These are phyloP conservation scores for Capreolus pygargus DNA, from an alignment of 2,113 vertebrate genomes.

Conservation along the genomic window DNA sequence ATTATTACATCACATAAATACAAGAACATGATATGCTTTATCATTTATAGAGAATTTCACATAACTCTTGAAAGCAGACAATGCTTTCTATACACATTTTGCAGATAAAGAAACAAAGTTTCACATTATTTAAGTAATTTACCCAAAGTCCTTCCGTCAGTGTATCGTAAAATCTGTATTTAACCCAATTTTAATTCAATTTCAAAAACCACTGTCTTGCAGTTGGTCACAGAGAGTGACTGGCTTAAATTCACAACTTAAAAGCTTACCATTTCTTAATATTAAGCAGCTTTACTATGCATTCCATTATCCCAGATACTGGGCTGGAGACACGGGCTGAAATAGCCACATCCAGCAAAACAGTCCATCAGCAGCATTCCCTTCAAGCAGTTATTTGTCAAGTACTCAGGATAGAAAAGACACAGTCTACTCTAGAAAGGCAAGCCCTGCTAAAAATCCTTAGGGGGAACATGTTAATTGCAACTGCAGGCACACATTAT, in stretches of 20 bases:
- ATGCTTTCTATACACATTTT: background rate
- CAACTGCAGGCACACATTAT: conserved; percentile 49
- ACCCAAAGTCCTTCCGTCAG: background rate
- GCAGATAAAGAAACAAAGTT: background rate
- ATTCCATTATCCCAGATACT: background rate
- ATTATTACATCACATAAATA: background rate
- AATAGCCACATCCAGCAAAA: background rate
- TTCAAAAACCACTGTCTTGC: background rate
- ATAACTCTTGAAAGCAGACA: background rate
- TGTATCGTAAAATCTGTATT: background rate
- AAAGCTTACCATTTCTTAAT: background rate
- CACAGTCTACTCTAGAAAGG: conserved; percentile 16
- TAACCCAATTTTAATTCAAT: background rate
- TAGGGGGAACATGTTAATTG: conserved; percentile 40
- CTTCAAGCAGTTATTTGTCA: background rate
- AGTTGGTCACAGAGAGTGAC: background rate
- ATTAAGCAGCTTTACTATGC: background rate
- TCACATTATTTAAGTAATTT: background rate
- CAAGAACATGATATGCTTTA: background rate
- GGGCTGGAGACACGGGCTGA: background rate
- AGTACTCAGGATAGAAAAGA: background rate
- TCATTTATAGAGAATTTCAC: background rate
- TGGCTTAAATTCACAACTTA: background rate
- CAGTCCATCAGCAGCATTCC: background rate
- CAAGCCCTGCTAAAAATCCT: background rate